phyloP scores from a whole-genome alignment of 2,113 vertebrate genomes.

The Hypomesus transpacificus region DNA sequence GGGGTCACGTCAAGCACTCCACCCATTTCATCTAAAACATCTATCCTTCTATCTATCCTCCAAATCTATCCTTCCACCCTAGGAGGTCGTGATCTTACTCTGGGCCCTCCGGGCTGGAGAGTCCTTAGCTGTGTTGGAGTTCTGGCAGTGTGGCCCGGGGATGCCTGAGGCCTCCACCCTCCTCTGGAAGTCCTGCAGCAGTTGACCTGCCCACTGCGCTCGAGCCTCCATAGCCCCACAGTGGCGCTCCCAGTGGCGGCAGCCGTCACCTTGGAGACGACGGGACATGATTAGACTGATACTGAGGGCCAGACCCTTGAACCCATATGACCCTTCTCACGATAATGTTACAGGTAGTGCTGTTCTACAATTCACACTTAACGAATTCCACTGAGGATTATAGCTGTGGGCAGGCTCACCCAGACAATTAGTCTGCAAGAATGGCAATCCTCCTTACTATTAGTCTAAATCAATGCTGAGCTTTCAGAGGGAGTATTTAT shows the following conservation, averaged over 20 bases:
- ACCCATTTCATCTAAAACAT: too few species aligned
- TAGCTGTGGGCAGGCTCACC: conserved; percentile 22
- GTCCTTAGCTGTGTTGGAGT: conserved; percentile 41
- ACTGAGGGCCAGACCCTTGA: not conserved
- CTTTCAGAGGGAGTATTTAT: conserved; percentile 14
- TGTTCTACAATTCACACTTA: conserved; percentile 30
- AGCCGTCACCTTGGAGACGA: conserved; percentile 73
- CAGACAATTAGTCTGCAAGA: conserved; percentile 49
- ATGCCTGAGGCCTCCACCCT: conserved; percentile 70
- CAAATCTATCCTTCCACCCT: too few species aligned
- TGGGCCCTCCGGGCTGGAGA: conserved; percentile 64
- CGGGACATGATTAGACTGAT: not conserved
- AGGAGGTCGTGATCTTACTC: conserved; percentile 36
- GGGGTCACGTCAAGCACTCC: too few species aligned
- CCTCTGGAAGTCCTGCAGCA: conserved; percentile 85
- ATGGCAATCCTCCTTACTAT: conserved; percentile 35
- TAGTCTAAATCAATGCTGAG: conserved; percentile 36
- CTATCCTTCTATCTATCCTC: too few species aligned
- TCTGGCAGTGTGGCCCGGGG: conserved; percentile 54
- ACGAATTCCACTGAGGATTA: conserved; percentile 38
- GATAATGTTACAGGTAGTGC: not conserved
- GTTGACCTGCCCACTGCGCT: conserved; percentile 84
- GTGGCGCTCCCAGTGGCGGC: conserved; percentile 90
- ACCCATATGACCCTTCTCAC: too few species aligned
- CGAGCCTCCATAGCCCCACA: conserved; percentile 89